Conservation (phyloP, 2,888 invertebrate genomes). For the Pelosia muscerda region DNA sequence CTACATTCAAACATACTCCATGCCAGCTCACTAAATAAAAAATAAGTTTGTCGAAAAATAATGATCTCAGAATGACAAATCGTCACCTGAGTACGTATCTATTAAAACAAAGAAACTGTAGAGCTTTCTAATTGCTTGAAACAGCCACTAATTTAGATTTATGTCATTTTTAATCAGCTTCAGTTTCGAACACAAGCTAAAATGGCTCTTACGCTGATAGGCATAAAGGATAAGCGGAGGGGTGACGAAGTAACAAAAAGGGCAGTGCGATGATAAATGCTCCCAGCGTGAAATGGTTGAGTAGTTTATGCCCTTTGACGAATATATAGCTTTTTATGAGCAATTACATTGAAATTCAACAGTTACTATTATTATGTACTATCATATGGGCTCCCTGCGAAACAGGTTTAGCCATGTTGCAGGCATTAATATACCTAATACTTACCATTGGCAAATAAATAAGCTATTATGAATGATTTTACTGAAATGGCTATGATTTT, state of each 20-base stretch:
- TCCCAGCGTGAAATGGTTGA: conserved; percentile 10
- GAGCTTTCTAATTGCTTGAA: conserved; percentile 76
- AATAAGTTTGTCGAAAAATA: conserved; percentile 49
- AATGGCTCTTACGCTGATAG: conserved; percentile 4
- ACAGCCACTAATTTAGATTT: conserved; percentile 66
- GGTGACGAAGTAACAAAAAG: conserved; percentile 28
- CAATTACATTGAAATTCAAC: conserved; percentile 7
- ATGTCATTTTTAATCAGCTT: conserved; percentile 49
- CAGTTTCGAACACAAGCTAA: conserved; percentile 15
- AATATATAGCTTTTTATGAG: conserved; percentile 13
- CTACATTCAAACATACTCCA: background rate
- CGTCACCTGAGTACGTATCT: conserved; percentile 41
- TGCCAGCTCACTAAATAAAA: conserved; percentile 9
- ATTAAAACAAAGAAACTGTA: conserved; percentile 72
- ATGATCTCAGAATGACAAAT: conserved; percentile 49
- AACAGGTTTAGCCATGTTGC: background rate
- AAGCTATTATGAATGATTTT: too few relatives aligned
- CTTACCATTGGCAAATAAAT: too few relatives aligned
- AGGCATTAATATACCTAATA: too few relatives aligned
- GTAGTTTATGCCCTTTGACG: conserved; percentile 11
- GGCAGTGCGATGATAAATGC: conserved; percentile 17
- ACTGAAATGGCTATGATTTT: background rate
- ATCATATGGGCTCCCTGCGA: background rate
- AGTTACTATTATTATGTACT: background rate
- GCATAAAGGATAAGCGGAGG: conserved; percentile 19